Conservation (phyloP, 2,113 vertebrate genomes). For the Cololabis saira region DNA sequence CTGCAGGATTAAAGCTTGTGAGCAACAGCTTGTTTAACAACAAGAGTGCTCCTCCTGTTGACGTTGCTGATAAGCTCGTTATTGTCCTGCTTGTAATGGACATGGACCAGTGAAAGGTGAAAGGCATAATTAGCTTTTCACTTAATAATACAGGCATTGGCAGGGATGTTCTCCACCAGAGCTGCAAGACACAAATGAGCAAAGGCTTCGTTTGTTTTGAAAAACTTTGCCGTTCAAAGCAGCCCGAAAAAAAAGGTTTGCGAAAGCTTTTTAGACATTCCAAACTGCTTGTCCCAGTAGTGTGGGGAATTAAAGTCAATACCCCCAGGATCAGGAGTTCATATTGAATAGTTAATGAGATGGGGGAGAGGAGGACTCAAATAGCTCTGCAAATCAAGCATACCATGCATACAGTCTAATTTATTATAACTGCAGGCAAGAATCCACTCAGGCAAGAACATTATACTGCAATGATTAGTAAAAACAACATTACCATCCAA, state of each 20-base stretch:
- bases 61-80: constrained; percentile 61
- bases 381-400: constrained; percentile 57
- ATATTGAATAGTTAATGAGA: constrained; percentile 77
- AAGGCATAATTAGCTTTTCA: constrained; percentile 55
- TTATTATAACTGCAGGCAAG: constrained; percentile 73
- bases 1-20: constrained; percentile 65
- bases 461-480: constrained; percentile 70
- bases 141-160: constrained; percentile 55
- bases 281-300: constrained; percentile 65
- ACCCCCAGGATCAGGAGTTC: constrained; percentile 77
- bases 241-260: constrained; percentile 27
- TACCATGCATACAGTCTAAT: constrained; percentile 70
- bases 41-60: constrained; percentile 60
- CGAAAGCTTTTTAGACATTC: constrained; percentile 51
- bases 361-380: constrained; percentile 56
- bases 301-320: constrained; percentile 77
- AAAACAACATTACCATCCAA: constrained; percentile 72
- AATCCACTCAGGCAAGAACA: constrained; percentile 65
- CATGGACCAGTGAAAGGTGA: constrained; percentile 54
- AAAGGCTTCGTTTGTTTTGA: constrained; percentile 68
- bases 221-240: constrained; percentile 49
- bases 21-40: constrained; percentile 74
- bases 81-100: constrained; percentile 58
- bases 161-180: constrained; percentile 45
- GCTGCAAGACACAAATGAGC: constrained; percentile 53